phyloP scores from a whole-genome alignment of 2,113 vertebrate species.

The Thomomys bottae region DNA sequence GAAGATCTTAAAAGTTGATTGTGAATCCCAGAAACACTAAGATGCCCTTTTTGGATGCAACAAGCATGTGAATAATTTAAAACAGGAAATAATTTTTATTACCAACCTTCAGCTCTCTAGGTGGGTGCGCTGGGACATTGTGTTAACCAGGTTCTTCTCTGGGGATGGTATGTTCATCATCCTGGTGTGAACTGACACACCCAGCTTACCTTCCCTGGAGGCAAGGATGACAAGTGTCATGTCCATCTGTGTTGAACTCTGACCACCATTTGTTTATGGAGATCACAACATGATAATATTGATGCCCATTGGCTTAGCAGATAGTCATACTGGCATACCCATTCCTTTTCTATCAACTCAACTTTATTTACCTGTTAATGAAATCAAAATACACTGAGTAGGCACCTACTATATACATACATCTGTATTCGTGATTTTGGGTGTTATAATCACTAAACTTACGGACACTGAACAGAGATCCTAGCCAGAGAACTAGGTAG shows the following conservation, averaged over 20 bases:
- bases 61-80: neutral
- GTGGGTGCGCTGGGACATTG: no score
- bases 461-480: neutral
- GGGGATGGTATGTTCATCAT: neutral
- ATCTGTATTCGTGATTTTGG: neutral
- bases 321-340: neutral
- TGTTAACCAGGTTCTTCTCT: neutral
- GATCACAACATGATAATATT: neutral
- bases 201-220: neutral
- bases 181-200: neutral
- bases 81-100: neutral
- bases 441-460: neutral
- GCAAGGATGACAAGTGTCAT: neutral
- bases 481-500: neutral
- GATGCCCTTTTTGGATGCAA: neutral
- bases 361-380: conserved; percentile 58
- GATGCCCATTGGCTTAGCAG: neutral
- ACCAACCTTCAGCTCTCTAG: neutral
- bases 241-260: neutral
- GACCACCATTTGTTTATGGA: neutral
- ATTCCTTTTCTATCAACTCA: neutral
- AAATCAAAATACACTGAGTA: conserved; percentile 23
- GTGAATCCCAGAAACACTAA: neutral
- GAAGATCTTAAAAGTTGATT: neutral
- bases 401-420: neutral